Evolutionary conservation across 2,113 vertebrate species (phyloP).

Genomic region (Megaceryle torquata): DNA sequence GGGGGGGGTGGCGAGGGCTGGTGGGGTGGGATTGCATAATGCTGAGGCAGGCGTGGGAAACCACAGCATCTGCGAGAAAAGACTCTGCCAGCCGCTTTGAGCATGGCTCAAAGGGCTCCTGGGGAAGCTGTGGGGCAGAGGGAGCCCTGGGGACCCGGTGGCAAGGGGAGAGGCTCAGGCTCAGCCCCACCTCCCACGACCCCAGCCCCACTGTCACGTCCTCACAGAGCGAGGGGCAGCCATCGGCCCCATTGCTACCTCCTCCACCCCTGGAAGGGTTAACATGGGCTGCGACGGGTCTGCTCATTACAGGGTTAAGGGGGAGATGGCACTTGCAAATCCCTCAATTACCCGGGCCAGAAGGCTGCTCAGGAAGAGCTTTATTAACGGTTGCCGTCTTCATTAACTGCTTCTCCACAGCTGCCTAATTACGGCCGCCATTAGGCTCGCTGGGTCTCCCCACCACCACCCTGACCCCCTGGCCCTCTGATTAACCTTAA

Average conservation of each 20-base stretch:
- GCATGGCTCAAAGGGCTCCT: constrained; percentile 60
- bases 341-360: constrained; percentile 69
- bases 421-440: constrained; percentile 73
- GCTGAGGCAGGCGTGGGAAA: constrained; percentile 72
- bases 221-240: background rate
- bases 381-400: constrained; percentile 72
- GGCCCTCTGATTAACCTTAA: constrained; percentile 64
- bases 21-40: constrained; percentile 51
- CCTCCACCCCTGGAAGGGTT: constrained; percentile 37
- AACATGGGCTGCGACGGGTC: constrained; percentile 7
- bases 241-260: background rate
- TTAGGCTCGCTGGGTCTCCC: constrained; percentile 52
- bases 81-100: constrained; percentile 66
- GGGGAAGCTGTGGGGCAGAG: background rate
- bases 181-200: background rate
- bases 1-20: background rate
- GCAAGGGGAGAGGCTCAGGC: background rate
- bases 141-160: background rate
- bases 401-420: constrained; percentile 72
- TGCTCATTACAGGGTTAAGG: constrained; percentile 63
- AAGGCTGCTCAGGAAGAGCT: constrained; percentile 67
- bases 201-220: background rate
- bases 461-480: constrained; percentile 44
- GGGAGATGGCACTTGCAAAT: constrained; percentile 69
- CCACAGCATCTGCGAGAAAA: constrained; percentile 69